Base-by-base conservation (phyloP, 2,797 vertebrate genomes). In the Hyperoplus lanceolatus region DNA sequence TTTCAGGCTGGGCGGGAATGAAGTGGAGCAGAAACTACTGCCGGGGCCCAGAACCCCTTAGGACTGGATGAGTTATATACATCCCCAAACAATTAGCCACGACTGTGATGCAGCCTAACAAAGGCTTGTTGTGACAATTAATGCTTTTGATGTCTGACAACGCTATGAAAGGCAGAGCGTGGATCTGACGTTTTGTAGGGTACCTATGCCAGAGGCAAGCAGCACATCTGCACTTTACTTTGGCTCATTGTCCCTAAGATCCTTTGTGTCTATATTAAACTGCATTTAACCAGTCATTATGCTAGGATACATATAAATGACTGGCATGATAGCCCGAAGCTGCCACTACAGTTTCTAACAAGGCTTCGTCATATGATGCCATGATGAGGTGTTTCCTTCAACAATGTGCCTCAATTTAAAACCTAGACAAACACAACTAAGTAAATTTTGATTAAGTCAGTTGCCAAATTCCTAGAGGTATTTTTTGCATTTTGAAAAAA, bases 1-100 rank as follows among this genome's bases (percentile, higher is more conserved):
- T 69, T 75, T 87, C 54, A 76, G 79, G 46, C 72, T 69, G 55
- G 8, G 59, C 59, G 79, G 54, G 38, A 58, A 77, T 83, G 87
- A 93, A 94, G 85, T 94, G 88, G 91, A 94, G 92, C 93, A 92
- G 82, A 90, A 93, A 87, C 81, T 81, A 39, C 60, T 62, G 79
- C 68, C 84, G 80, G 71, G 64, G 50, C 74, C 74, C 75, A 69
- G 53, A 75, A 63, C 83, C 88, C 29, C 85, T 57, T 38, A 72
- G 85, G 89, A 73, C 70, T 53, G 18, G n/a, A 60, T 64, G 70
- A 80, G 60, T 82, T 89, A 60, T 89, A 60, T 74, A 64, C 63
- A 84, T 84, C 78, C 75, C 55, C 70, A 72, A 77, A 91, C 82
- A 87, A 81, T 91, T 75, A 87, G 63, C 63, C 2, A 3, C 36